These are phyloP conservation scores for Stigmatopora argus DNA, from an alignment of 2,113 vertebrate genomes.

Conservation along the genomic window DNA sequence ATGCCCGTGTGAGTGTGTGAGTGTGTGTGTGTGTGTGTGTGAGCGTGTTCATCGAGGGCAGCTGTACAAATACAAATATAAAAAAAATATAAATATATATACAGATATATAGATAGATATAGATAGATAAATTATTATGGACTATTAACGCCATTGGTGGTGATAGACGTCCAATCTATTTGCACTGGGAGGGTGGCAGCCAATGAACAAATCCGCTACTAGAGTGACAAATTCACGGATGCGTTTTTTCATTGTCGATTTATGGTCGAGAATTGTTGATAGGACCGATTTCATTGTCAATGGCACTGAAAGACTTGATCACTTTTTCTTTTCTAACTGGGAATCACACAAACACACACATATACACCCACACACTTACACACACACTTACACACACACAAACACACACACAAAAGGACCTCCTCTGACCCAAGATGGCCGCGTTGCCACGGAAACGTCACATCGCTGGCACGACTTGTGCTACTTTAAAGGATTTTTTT, in stretches of 20 bases:
- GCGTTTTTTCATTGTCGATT: too few relatives aligned
- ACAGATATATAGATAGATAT: background rate
- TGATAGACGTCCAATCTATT: too few relatives aligned
- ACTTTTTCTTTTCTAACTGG: background rate
- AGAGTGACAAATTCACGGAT: too few relatives aligned
- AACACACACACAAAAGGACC: background rate
- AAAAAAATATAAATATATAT: background rate
- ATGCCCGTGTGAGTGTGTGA: slow-evolving; percentile 1
- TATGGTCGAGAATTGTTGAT: too few relatives aligned
- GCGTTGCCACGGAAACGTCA: background rate
- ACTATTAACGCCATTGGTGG: too few relatives aligned
- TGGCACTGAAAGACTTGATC: background rate
- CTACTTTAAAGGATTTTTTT: background rate
- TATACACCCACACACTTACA: background rate
- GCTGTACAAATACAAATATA: background rate
- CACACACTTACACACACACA: slow-evolving; percentile 1
- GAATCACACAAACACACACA: background rate
- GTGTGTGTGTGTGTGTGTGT: slow-evolving; percentile 5
- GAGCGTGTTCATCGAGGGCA: slow-evolving; percentile 6
- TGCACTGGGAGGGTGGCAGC: too few relatives aligned
- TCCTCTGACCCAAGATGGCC: background rate
- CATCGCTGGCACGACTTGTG: background rate
- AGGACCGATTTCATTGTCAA: too few relatives aligned
- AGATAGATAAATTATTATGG: too few relatives aligned
- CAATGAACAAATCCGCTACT: too few relatives aligned